Evolutionary conservation across 2,797 vertebrate species (phyloP).

Genomic region (Synaphobranchus kaupii): DNA sequence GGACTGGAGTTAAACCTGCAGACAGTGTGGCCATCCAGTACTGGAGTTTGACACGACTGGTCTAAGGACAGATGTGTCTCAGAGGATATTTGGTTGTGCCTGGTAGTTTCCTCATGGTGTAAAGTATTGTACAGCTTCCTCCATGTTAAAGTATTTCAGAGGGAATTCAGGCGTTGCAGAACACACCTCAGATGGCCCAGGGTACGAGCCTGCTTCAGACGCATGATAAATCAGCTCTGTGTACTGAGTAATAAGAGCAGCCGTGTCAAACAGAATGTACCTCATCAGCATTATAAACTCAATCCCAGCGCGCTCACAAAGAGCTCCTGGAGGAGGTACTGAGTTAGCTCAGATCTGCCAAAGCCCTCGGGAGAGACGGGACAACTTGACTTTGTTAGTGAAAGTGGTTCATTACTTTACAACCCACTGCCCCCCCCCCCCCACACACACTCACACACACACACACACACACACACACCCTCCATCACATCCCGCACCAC

Average conservation of each 20-base stretch:
- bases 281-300: background rate
- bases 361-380: background rate
- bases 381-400: background rate
- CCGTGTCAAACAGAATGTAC: background rate
- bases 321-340: background rate
- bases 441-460: too few species aligned
- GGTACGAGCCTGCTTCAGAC: background rate
- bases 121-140: background rate
- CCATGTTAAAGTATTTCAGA: background rate
- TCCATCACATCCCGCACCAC: background rate
- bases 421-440: background rate
- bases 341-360: background rate
- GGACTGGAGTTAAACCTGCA: background rate
- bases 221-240: background rate
- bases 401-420: background rate
- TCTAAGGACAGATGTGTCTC: background rate
- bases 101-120: background rate
- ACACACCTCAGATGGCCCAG: background rate
- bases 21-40: background rate
- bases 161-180: background rate
- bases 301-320: background rate
- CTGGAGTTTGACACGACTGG: background rate
- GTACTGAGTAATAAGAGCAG: constrained; percentile 19
- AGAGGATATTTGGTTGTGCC: background rate
- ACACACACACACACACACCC: background rate